A percentile compares a stretch with the other conserved stretches of the same genome.
These are phyloP conservation scores for Heteronetta atricapilla DNA, from an alignment of 2,113 vertebrate species.

Conservation along the genomic window DNA sequence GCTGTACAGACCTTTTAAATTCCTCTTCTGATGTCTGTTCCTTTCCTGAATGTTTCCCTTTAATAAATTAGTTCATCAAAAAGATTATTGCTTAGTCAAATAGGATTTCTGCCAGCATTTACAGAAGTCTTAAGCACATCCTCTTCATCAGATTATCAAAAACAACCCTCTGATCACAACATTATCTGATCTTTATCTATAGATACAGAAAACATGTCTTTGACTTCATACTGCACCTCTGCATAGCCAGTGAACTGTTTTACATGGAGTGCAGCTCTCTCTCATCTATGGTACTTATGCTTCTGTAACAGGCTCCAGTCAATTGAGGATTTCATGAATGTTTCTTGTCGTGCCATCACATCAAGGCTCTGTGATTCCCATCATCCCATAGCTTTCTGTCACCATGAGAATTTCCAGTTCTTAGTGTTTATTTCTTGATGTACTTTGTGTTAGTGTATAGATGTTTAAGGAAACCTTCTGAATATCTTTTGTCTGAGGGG, in stretches of 20 bases:
- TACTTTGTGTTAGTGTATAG: not conserved
- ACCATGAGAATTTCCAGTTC: not conserved
- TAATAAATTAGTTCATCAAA: not conserved
- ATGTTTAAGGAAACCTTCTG: not conserved
- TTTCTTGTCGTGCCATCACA: not conserved
- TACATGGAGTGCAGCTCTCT: not conserved
- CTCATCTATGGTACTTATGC: not conserved
- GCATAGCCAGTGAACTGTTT: not conserved
- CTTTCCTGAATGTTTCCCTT: not conserved
- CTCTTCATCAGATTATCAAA: not conserved
- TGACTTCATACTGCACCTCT: not conserved
- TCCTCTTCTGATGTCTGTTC: not conserved
- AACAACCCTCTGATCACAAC: not conserved
- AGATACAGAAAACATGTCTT: not conserved
- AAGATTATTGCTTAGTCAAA: not conserved
- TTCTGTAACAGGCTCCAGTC: not conserved
- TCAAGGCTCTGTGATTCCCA: not conserved
- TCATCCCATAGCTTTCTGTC: fast-evolving
- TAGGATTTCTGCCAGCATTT: not conserved
- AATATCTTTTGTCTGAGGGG: not conserved
- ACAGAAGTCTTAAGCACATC: not conserved
- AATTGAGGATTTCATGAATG: not conserved
- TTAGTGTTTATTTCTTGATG: not conserved
- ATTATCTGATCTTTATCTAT: not conserved
- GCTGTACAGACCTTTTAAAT: not conserved